Conservation (phyloP, 2,888 invertebrate genomes). For the Panopea generosa region DNA sequence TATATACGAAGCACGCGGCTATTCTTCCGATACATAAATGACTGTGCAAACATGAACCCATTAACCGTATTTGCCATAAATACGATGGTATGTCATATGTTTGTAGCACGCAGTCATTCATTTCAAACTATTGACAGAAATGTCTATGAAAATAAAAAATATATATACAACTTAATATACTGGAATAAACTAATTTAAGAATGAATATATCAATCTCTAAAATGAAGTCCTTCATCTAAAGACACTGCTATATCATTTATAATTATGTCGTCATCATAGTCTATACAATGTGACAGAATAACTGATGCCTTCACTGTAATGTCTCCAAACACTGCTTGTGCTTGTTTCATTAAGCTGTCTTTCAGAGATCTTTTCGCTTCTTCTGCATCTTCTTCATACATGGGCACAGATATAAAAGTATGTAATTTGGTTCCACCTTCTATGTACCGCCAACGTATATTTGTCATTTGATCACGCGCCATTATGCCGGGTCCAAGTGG, state of each 20-base stretch:
- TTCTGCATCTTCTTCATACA: conserved; percentile 78
- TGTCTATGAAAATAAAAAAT: no score
- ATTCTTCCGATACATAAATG: no score
- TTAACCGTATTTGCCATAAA: no score
- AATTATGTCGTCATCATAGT: conserved; percentile 78
- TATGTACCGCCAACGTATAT: conserved; percentile 79
- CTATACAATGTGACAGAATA: conserved; percentile 77
- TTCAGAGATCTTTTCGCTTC: conserved; percentile 73
- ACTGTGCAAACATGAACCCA: no score
- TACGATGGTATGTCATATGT: no score
- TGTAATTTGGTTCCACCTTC: conserved; percentile 77
- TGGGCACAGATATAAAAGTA: conserved; percentile 79
- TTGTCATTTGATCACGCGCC: conserved; percentile 72
- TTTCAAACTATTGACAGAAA: no score
- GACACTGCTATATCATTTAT: conserved; percentile 81
- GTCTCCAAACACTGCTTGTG: conserved; percentile 80
- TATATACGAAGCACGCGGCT: no score
- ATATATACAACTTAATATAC: no score
- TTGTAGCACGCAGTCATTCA: no score
- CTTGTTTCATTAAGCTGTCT: conserved; percentile 75
- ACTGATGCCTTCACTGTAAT: conserved; percentile 79
- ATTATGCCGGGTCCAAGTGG: conserved; percentile 81
- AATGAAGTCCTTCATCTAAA: conserved; percentile 78
- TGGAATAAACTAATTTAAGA: no score
- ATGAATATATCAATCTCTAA: conserved; percentile 74